A percentile compares a stretch with the other conserved stretches of the same genome.
Conservation (phyloP, 2,113 vertebrate genomes). For the Nesoenas mayeri region DNA sequence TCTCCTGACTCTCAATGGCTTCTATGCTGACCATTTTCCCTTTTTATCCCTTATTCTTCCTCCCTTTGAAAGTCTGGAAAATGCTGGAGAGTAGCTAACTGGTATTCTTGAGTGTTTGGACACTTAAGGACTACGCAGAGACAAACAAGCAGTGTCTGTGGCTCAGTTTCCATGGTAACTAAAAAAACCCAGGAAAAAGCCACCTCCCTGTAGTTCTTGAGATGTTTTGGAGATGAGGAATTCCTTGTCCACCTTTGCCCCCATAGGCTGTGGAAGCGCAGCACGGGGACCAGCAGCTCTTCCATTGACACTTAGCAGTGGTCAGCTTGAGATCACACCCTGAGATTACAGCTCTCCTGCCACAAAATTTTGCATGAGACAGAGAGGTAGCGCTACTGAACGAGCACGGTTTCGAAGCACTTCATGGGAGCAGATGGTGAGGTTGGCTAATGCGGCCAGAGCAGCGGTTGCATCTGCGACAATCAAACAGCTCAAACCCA, state of each 20-base stretch:
- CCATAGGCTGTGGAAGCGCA: background rate
- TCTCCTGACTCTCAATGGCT: background rate
- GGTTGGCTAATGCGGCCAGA: background rate
- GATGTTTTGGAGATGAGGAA: background rate
- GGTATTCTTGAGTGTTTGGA: background rate
- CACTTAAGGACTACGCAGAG: background rate
- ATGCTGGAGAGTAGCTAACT: background rate
- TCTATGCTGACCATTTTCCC: background rate
- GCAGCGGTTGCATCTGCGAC: background rate
- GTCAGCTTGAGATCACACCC: background rate
- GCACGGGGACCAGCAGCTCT: background rate
- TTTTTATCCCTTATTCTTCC: background rate
- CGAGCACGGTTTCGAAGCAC: background rate
- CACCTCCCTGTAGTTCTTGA: background rate
- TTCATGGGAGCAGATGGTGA: background rate
- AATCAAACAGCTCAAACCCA: background rate
- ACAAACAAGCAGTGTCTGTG: background rate
- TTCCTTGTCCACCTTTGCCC: background rate
- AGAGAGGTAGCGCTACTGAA: background rate
- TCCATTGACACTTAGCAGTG: accelerated
- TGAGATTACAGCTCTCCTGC: background rate
- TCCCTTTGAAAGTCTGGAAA: background rate
- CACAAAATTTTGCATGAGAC: background rate
- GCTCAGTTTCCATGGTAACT: background rate
- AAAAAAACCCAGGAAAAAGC: background rate